These are phyloP conservation scores for Ascaphus truei DNA, from an alignment of 2,113 vertebrate species.

Conservation along the genomic window DNA sequence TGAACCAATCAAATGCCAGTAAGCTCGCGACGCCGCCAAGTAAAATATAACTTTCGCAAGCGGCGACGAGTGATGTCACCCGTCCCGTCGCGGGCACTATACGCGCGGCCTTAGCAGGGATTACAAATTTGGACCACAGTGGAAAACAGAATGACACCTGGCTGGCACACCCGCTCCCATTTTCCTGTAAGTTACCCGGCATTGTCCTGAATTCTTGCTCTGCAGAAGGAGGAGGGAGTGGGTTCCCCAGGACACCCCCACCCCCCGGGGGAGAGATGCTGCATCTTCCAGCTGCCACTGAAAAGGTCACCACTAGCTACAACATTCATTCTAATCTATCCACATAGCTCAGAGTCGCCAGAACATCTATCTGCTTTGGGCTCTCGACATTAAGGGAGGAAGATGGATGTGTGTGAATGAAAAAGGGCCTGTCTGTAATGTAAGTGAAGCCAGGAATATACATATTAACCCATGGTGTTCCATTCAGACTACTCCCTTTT, in stretches of 20 bases:
- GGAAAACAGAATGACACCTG: background rate
- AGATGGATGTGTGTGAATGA: background rate
- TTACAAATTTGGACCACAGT: background rate
- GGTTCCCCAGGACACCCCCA: slow-evolving; percentile 14
- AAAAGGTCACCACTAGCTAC: slow-evolving; percentile 54
- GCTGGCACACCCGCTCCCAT: background rate
- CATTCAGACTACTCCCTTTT: too few species aligned
- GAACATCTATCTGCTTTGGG: slow-evolving; percentile 3
- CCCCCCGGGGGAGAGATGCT: slow-evolving; percentile 36
- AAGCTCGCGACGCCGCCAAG: too few species aligned
- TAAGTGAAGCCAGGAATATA: too few species aligned
- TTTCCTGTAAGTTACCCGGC: slow-evolving; percentile 42
- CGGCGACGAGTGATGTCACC: too few species aligned
- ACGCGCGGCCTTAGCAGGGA: background rate
- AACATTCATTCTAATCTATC: slow-evolving; percentile 57
- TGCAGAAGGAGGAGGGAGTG: slow-evolving; percentile 27
- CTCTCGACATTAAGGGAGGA: slow-evolving; percentile 11
- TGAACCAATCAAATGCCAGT: too few species aligned
- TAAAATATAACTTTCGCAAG: too few species aligned
- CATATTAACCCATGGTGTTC: too few species aligned
- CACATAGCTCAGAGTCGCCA: slow-evolving; percentile 36
- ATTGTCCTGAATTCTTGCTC: background rate
- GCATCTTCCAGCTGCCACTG: slow-evolving; percentile 51
- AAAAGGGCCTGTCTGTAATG: slow-evolving; percentile 15
- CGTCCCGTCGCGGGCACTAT: background rate